phyloP scores from a whole-genome alignment of 2,797 vertebrate genomes.

The Trachurus trachurus region DNA sequence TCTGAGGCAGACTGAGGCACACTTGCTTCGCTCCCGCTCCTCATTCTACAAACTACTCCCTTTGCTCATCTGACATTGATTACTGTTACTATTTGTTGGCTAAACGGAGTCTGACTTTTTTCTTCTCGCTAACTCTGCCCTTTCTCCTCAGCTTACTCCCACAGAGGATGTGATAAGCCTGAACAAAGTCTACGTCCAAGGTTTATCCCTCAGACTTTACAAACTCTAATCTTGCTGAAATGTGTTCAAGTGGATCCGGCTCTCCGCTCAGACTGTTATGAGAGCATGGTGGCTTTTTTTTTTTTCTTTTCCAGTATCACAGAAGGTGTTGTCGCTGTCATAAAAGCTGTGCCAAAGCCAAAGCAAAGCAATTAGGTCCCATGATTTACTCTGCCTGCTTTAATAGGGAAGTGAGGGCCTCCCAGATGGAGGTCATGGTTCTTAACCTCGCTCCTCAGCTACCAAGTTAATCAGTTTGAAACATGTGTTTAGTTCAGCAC shows the following conservation, averaged over 20 bases:
- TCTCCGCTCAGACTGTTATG: neutral
- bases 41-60: constrained; percentile 31
- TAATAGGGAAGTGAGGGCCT: constrained; percentile 73
- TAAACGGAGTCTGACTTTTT: constrained; percentile 39
- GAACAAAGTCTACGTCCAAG: constrained; percentile 75
- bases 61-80: constrained; percentile 63
- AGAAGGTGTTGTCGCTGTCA: constrained; percentile 30
- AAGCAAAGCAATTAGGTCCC: constrained; percentile 80
- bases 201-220: constrained; percentile 53
- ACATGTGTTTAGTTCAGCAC: constrained; percentile 45
- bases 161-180: constrained; percentile 65
- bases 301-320: constrained; percentile 8
- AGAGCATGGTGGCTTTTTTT: neutral
- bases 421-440: constrained; percentile 75
- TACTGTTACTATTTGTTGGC: constrained; percentile 41
- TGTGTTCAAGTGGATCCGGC: constrained; percentile 8
- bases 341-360: constrained; percentile 62
- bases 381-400: constrained; percentile 81
- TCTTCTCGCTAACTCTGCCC: constrained; percentile 45
- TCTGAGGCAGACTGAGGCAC: constrained; percentile 50
- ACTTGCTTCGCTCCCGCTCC: constrained; percentile 49
- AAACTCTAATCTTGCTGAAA: constrained; percentile 48
- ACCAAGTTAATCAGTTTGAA: constrained; percentile 74
- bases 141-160: constrained; percentile 53
- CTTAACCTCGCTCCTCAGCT: constrained; percentile 68